Conservation (phyloP, 2,888 invertebrate genomes). For the Yponomeuta plumbellus region DNA sequence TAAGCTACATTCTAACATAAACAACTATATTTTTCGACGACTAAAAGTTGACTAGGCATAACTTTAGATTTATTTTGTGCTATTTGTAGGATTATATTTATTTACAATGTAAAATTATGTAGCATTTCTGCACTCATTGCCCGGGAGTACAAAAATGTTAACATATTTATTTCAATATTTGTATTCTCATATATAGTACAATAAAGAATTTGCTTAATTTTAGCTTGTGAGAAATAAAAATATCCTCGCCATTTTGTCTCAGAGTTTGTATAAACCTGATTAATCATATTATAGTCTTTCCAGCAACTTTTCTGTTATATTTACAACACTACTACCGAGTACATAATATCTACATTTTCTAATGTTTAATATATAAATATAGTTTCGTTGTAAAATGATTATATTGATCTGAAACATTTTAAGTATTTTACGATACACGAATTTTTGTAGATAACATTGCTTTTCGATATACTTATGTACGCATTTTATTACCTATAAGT, state of each 20-base stretch:
- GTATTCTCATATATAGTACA: not conserved
- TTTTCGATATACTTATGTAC: not conserved
- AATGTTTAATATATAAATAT: not conserved
- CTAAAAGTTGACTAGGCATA: not conserved
- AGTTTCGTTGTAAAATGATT: too few relatives aligned
- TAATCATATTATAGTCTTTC: conserved; percentile 42
- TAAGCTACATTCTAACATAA: too few relatives aligned
- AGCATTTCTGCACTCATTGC: conserved; percentile 66
- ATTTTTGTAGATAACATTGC: conserved; percentile 7
- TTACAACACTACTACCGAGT: conserved; percentile 31
- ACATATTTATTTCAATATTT: conserved; percentile 21
- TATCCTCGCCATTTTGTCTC: conserved; percentile 11
- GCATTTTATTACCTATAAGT: too few relatives aligned
- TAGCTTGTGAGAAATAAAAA: not conserved
- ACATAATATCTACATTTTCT: conserved; percentile 24
- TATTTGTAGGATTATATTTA: not conserved
- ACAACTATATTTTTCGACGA: not conserved
- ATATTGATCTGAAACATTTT: too few relatives aligned
- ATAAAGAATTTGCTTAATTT: conserved; percentile 1
- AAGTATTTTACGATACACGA: too few relatives aligned
- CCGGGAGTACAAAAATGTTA: conserved; percentile 58
- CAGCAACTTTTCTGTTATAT: conserved; percentile 41
- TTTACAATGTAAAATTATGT: conserved; percentile 18
- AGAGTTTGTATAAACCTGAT: not conserved
- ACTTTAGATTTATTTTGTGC: not conserved